Base-by-base conservation (phyloP, 2,113 vertebrate species). In the Pitta sordida region DNA sequence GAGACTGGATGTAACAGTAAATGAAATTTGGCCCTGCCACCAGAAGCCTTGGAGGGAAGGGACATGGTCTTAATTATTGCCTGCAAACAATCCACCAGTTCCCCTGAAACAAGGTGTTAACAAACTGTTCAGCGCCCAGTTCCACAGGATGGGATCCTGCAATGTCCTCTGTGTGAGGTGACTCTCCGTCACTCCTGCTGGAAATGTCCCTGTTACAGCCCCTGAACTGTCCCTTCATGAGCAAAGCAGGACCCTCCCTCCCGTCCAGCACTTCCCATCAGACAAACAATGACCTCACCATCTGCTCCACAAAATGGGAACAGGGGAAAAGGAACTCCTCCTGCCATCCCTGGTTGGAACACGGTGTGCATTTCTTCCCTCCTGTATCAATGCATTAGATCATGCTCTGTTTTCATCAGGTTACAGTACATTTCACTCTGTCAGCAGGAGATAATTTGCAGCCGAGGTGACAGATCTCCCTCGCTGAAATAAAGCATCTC, bases 401-500 rank as follows among this genome's bases (percentile, higher is more conserved):
- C 81, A 77, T 62, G 77, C 52, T 87, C 49, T 94, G 85, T 90
- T 83, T 76, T 83, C 71, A 92, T 77, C 79, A 49, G 71, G 86
- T 94, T 91, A 74, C 87, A 80, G 83, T 69, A 86, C 84, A 73
- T 89, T 94, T 75, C 55, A 87, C 76, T 94, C 88, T 92, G 95
- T 95, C 91, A 85, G 80, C 52, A 41, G 85, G 90, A 90, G 34
- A 91, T 76, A 86, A 86, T 65, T 91, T 86, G 65, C 93, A 68
- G 36, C 62, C 4, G 44, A 94, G 90, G 87, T 79, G 84, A 93
- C 84, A 56, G 48, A 93, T 86, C 76, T 86, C 74, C 77, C 85
- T 68, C 26, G 53, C 58, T 88, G 93, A 96, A 94, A 97, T 91
- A 69, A 89, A 96, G 83, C 64, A 70, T 83, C 94, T 94, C 94